Conservation (phyloP, 2,888 invertebrate genomes). For the Cephus sareptanus region DNA sequence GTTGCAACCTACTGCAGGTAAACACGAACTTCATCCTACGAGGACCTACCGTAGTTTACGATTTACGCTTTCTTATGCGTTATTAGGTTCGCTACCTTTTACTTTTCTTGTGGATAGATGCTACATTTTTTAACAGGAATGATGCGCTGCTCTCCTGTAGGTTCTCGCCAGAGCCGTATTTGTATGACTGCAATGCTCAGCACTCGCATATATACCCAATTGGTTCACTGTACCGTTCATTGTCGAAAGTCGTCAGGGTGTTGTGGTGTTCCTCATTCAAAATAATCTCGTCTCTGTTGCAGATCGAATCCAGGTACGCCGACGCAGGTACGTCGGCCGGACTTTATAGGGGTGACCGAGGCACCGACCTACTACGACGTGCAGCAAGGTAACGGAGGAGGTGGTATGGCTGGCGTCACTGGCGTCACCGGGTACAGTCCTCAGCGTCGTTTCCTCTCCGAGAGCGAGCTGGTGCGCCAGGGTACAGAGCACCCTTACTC, state of each 20-base stretch:
- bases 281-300: constrained; percentile 47
- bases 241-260: constrained; percentile 22
- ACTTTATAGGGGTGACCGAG: constrained; percentile 81
- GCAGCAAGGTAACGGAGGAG: constrained; percentile 50
- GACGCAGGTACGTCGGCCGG: constrained; percentile 88
- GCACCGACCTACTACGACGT: constrained; percentile 62
- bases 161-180: constrained; percentile 60
- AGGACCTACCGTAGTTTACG: constrained; percentile 62
- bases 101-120: constrained; percentile 52
- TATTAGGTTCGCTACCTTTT: constrained; percentile 27
- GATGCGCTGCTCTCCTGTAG: constrained; percentile 56
- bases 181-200: constrained; percentile 62
- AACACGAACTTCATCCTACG: constrained; percentile 65
- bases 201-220: constrained; percentile 49
- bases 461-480: constrained; percentile 70
- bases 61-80: constrained; percentile 54
- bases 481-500: constrained; percentile 73
- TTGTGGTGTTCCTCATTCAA: constrained; percentile 22
- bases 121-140: constrained; percentile 59
- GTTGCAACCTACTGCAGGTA: constrained; percentile 66
- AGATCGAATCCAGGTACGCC: constrained; percentile 95
- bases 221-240: constrained; percentile 40
- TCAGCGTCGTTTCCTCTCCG: constrained; percentile 77
- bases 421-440: constrained; percentile 61
- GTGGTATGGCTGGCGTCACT: constrained; percentile 52